A percentile compares a stretch with the other conserved stretches of the same genome.
Conservation (phyloP, 1,140 invertebrate species). For the Nylanderia fulva region DNA sequence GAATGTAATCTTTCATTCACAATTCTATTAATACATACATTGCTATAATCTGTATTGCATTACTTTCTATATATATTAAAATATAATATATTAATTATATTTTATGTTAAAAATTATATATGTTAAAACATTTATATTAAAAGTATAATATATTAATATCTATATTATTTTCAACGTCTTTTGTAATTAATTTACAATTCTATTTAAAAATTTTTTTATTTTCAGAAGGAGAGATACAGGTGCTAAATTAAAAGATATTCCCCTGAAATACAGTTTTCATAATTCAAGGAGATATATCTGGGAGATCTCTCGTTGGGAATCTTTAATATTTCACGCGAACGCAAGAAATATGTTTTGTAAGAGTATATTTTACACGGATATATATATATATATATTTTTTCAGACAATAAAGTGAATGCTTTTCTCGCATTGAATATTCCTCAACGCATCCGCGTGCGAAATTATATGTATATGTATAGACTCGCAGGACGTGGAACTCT, state of each 20-base stretch:
- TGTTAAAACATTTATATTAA: too few relatives aligned
- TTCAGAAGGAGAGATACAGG: neutral
- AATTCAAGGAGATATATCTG: slow-evolving; percentile 15
- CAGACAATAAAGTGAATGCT: slow-evolving; percentile 36
- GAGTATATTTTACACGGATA: slow-evolving; percentile 8
- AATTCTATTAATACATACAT: neutral
- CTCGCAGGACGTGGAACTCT: slow-evolving; percentile 10
- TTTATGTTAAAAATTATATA: too few relatives aligned
- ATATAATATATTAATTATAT: too few relatives aligned
- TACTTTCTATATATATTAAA: too few relatives aligned
- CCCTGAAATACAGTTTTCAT: neutral
- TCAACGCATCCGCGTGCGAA: slow-evolving; percentile 12
- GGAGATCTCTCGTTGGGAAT: neutral
- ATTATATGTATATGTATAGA: slow-evolving; percentile 31
- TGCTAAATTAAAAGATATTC: neutral
- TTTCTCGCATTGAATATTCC: slow-evolving; percentile 45
- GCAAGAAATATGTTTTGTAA: neutral
- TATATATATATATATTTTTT: too few relatives aligned
- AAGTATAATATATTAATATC: too few relatives aligned
- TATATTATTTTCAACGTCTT: neutral
- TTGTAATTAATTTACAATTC: neutral
- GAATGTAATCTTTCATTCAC: slow-evolving; percentile 22
- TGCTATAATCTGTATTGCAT: too few relatives aligned
- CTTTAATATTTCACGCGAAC: slow-evolving; percentile 22
- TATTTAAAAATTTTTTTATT: neutral